Evolutionary conservation across 1,140 invertebrate genomes (phyloP).

Genomic region (Aphelinus certus): DNA sequence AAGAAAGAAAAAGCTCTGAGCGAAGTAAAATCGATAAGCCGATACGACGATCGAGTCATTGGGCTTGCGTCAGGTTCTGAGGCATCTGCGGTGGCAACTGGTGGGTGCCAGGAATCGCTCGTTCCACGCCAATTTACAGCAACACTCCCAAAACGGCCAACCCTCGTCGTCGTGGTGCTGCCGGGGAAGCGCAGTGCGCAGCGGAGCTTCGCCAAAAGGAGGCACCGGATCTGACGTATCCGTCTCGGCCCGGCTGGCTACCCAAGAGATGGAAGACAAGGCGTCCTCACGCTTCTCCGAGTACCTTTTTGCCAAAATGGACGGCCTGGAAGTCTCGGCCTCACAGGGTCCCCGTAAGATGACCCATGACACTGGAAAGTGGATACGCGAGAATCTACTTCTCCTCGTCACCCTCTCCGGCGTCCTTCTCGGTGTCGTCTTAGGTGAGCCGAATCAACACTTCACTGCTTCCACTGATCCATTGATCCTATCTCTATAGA

Average conservation of each 20-base stretch:
- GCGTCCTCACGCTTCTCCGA: slow-evolving; percentile 72
- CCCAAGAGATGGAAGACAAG: slow-evolving; percentile 64
- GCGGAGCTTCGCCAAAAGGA: slow-evolving; percentile 61
- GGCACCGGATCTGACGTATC: slow-evolving; percentile 53
- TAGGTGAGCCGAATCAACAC: slow-evolving; percentile 70
- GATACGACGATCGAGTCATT: slow-evolving; percentile 59
- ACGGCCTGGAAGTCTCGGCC: slow-evolving; percentile 68
- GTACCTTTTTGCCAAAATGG: slow-evolving; percentile 81
- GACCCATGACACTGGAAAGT: slow-evolving; percentile 72
- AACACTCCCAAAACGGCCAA: slow-evolving; percentile 67
- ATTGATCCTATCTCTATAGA: background rate
- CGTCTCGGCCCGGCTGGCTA: slow-evolving; percentile 50
- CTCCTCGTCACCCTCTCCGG: slow-evolving; percentile 81
- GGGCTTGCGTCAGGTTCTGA: slow-evolving; percentile 54
- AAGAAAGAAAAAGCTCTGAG: background rate
- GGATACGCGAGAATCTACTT: slow-evolving; percentile 79
- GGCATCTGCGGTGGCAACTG: slow-evolving; percentile 55
- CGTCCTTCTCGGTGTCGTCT: slow-evolving; percentile 76
- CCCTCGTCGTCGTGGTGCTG: slow-evolving; percentile 63
- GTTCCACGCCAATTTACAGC: slow-evolving; percentile 61
- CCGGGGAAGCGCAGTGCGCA: slow-evolving; percentile 63
- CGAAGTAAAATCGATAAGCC: slow-evolving; percentile 41
- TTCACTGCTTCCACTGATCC: background rate
- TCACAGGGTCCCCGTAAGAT: slow-evolving; percentile 72
- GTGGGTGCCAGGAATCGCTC: slow-evolving; percentile 60